Conservation (phyloP, 2,113 vertebrate species). For the Boulengeromyrus knoepffleri region DNA sequence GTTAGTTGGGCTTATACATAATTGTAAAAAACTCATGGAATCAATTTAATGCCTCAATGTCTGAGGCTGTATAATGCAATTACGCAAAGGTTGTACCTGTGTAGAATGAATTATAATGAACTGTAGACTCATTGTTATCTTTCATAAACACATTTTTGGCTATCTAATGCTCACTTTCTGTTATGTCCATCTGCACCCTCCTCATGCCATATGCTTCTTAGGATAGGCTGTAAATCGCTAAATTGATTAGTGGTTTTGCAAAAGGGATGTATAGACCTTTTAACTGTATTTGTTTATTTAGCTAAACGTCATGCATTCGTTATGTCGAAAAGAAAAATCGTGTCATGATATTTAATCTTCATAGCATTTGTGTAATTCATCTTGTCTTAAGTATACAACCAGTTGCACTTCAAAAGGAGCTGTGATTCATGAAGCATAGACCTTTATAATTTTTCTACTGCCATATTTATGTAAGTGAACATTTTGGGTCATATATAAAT, state of each 20-base stretch:
- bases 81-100: neutral
- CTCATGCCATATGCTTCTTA: neutral
- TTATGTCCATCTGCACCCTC: neutral
- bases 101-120: neutral
- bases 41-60: neutral
- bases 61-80: neutral
- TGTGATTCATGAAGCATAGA: slow-evolving; percentile 57
- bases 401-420: slow-evolving; percentile 63
- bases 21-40: neutral
- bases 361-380: slow-evolving; percentile 48
- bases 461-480: slow-evolving; percentile 63
- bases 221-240: neutral
- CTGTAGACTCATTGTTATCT: neutral
- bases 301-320: neutral
- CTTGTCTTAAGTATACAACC: slow-evolving; percentile 55
- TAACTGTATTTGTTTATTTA: neutral
- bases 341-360: slow-evolving; percentile 47
- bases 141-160: neutral
- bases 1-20: neutral
- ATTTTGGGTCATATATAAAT: slow-evolving; percentile 50
- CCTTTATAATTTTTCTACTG: slow-evolving; percentile 53
- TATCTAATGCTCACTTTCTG: neutral
- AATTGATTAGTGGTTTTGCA: neutral
- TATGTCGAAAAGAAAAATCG: slow-evolving; percentile 30
- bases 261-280: neutral